A percentile compares a stretch with the other conserved stretches of the same genome.
Evolutionary conservation across 2,888 invertebrate genomes (phyloP).

Genomic region (Adelphocoris suturalis): DNA sequence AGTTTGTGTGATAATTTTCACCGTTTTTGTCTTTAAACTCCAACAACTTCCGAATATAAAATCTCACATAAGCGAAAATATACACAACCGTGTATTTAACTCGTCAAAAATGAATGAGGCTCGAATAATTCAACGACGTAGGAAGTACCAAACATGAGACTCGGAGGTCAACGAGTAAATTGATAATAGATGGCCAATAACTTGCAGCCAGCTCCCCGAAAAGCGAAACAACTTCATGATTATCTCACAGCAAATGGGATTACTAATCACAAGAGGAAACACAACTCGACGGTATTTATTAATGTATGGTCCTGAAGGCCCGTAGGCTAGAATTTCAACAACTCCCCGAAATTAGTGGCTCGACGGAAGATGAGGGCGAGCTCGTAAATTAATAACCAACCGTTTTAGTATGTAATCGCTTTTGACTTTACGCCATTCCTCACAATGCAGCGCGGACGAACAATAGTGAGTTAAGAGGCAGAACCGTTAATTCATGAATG

Average conservation of each 20-base stretch:
- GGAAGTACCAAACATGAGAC: not conserved
- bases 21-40: too few relatives aligned
- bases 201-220: not conserved
- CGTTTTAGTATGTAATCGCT: constrained; percentile 53
- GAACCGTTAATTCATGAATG: not conserved
- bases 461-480: not conserved
- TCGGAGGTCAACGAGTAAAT: not conserved
- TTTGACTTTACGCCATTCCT: constrained; percentile 6
- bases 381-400: constrained; percentile 64
- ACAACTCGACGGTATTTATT: constrained; percentile 31
- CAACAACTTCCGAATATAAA: too few relatives aligned
- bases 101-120: too few relatives aligned
- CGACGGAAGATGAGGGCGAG: constrained; percentile 38
- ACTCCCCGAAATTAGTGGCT: constrained; percentile 45
- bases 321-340: constrained; percentile 66
- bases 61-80: too few relatives aligned
- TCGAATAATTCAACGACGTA: not conserved
- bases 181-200: constrained; percentile 12
- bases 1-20: too few relatives aligned
- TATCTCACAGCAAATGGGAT: not conserved
- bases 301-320: constrained; percentile 47
- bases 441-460: not conserved
- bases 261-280: constrained; percentile 22
- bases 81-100: too few relatives aligned
- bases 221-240: constrained; percentile 21